Conservation (phyloP, 2,888 invertebrate species). For the Bombylius major region DNA sequence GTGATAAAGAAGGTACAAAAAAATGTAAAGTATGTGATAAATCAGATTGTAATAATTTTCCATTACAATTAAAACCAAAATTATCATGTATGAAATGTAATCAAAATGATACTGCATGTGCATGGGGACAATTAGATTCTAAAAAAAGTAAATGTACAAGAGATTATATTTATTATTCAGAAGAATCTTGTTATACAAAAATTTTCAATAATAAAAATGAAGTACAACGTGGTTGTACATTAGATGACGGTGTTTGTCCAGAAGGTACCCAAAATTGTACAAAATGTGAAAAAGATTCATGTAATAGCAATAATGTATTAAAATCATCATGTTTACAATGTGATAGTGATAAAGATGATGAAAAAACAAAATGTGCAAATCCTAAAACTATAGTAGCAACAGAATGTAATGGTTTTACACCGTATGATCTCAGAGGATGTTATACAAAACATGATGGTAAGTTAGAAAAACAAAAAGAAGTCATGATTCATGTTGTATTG, state of each 20-base stretch:
- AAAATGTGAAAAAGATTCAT: conserved; percentile 2
- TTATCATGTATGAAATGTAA: conserved; percentile 15
- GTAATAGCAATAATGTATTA: conserved; percentile 1
- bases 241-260: conserved; percentile 8
- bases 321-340: conserved; percentile 4
- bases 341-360: not conserved
- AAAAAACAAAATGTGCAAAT: not conserved
- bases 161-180: conserved; percentile 7
- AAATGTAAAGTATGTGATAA: conserved; percentile 21
- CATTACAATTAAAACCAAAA: conserved; percentile 3
- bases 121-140: conserved; percentile 4
- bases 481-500: too few species aligned
- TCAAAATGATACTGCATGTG: conserved; percentile 4
- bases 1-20: conserved; percentile 18
- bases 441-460: conserved; percentile 21
- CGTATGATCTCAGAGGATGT: conserved; percentile 13
- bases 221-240: conserved; percentile 16
- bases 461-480: not conserved
- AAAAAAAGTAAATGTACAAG: conserved; percentile 4
- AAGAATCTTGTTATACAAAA: conserved; percentile 13
- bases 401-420: not conserved
- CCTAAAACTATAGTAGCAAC: not conserved
- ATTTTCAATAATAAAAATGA: conserved; percentile 2
- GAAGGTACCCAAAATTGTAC: too few species aligned
- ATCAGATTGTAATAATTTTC: conserved; percentile 22